Percentiles rank a stretch among this genome's conserved stretches.
Evolutionary conservation across 1,140 invertebrate genomes (phyloP).

Genomic region (Rhynchophorus ferrugineus): DNA sequence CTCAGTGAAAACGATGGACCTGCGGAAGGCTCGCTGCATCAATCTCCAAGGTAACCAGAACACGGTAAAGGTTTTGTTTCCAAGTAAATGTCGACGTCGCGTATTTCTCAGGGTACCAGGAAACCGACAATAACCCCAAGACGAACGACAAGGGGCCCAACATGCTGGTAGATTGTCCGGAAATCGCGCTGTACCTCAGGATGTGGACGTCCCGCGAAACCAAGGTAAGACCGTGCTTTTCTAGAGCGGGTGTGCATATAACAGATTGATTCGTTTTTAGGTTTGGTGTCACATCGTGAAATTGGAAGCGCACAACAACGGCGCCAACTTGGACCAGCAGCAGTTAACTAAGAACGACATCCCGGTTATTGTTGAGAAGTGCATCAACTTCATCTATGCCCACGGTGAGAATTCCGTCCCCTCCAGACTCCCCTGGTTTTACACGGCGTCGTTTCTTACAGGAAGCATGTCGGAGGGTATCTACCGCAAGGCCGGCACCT

Average conservation of each 20-base stretch:
- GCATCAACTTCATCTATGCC: conserved; percentile 78
- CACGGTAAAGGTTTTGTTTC: too few relatives aligned
- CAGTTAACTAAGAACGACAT: conserved; percentile 80
- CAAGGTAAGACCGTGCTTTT: conserved; percentile 40
- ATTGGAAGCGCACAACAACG: conserved; percentile 67
- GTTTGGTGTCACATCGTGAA: conserved; percentile 67
- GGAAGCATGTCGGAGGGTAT: conserved; percentile 78
- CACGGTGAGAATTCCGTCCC: conserved; percentile 61
- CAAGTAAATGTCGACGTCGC: too few relatives aligned
- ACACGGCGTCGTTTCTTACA: conserved; percentile 36
- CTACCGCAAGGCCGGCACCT: conserved; percentile 72
- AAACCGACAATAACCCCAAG: conserved; percentile 42
- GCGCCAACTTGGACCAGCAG: conserved; percentile 67
- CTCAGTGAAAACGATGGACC: conserved; percentile 57
- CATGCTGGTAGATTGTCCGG: conserved; percentile 58
- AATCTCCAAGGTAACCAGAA: conserved; percentile 45
- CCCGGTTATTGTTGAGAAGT: conserved; percentile 83
- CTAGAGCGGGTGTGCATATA: neutral
- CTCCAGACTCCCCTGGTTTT: too few relatives aligned
- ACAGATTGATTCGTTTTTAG: too few relatives aligned
- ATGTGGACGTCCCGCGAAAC: conserved; percentile 57
- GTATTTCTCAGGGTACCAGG: conserved; percentile 37
- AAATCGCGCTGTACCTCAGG: conserved; percentile 58
- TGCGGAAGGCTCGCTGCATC: conserved; percentile 73
- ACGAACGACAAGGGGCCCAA: conserved; percentile 53